Percentiles rank a stretch among this genome's conserved stretches.
phyloP scores from a whole-genome alignment of 2,888 invertebrate genomes.

The Volucella zonaria region DNA sequence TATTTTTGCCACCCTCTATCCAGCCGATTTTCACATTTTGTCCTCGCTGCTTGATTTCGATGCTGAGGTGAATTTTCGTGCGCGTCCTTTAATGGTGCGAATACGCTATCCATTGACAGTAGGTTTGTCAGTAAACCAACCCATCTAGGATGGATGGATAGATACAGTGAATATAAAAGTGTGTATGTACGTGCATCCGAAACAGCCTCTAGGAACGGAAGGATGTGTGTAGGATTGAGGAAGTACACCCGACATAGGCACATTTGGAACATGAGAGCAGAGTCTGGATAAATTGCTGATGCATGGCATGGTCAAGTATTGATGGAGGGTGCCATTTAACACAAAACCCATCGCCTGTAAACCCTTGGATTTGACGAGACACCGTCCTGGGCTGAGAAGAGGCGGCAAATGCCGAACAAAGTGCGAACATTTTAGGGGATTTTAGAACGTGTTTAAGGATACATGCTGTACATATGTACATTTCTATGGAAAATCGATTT shows the following conservation, averaged over 20 bases:
- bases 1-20: slow-evolving; percentile 10
- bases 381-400: neutral
- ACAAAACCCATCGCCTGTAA: slow-evolving; percentile 40
- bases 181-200: too few species aligned
- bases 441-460: slow-evolving; percentile 18
- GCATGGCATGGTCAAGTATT: slow-evolving; percentile 55
- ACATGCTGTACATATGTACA: neutral
- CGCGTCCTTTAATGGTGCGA: slow-evolving; percentile 35
- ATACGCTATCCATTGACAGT: slow-evolving; percentile 29
- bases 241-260: neutral
- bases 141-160: neutral
- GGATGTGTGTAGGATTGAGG: neutral
- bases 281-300: slow-evolving; percentile 40
- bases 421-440: slow-evolving; percentile 29
- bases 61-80: slow-evolving; percentile 35
- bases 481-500: slow-evolving; percentile 48
- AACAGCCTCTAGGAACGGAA: neutral
- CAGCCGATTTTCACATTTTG: slow-evolving; percentile 36
- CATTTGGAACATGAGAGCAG: neutral
- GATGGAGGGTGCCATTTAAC: slow-evolving; percentile 35
- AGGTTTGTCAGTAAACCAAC: slow-evolving; percentile 31
- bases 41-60: slow-evolving; percentile 44
- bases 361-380: slow-evolving; percentile 18
- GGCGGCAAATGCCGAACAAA: neutral
- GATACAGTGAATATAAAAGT: too few species aligned